Evolutionary conservation across 2,113 vertebrate genomes (phyloP).

Genomic region (Willisornis vidua): DNA sequence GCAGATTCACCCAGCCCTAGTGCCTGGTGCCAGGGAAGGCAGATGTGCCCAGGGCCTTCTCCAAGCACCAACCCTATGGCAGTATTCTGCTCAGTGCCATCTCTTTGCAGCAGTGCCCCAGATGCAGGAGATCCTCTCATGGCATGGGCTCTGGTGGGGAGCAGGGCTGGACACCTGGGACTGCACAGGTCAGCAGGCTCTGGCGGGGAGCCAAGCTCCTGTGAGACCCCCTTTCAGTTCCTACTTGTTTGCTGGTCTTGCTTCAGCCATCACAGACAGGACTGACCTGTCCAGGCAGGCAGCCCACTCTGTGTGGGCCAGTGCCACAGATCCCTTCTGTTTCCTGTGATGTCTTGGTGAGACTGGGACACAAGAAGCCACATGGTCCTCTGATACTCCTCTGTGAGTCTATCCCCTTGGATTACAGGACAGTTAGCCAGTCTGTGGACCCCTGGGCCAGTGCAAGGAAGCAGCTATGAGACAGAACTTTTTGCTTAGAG

Average conservation of each 20-base stretch:
- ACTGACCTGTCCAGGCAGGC: background rate
- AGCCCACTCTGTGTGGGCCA: background rate
- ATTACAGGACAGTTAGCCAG: background rate
- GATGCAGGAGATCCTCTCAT: fast-evolving
- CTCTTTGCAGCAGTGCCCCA: background rate
- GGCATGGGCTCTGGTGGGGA: fast-evolving
- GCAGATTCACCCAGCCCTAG: background rate
- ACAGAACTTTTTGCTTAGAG: background rate
- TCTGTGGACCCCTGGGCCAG: background rate
- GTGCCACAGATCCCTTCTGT: background rate
- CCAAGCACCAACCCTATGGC: fast-evolving
- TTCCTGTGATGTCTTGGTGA: fast-evolving
- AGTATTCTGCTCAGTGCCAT: background rate
- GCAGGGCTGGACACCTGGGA: background rate
- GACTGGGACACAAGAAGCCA: background rate
- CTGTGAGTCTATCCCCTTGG: background rate
- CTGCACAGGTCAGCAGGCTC: background rate
- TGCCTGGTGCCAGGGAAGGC: background rate
- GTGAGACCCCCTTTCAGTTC: background rate
- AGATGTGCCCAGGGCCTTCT: background rate
- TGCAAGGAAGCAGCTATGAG: background rate
- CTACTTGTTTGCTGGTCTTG: fast-evolving
- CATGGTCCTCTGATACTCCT: fast-evolving
- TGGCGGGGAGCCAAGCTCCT: background rate
- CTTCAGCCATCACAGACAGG: fast-evolving